Evolutionary conservation across 2,888 invertebrate genomes (phyloP), one percentile per base, ranked within the genome.

Genomic region (Lathronympha strigana): DNA sequence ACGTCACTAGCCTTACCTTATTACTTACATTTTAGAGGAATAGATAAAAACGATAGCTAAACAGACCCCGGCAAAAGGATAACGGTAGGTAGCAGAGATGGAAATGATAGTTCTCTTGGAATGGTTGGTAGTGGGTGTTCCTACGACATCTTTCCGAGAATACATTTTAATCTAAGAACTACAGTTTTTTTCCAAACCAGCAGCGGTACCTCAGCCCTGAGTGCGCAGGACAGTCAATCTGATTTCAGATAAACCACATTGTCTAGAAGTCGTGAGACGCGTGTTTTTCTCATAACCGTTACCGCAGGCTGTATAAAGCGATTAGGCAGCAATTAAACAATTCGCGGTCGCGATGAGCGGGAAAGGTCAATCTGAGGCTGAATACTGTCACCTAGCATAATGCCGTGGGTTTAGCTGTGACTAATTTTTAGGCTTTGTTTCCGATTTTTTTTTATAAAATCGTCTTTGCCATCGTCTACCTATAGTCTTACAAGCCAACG

Each of bases 171-270:
- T n/a, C 8, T 9, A 31, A 8, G 9, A 6, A 31, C 33, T 33
- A 33, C 33, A 11, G 33, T 33, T 33, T 33, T 13, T 28, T n/a
- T n/a, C n/a, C 5, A 28, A 28, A 33, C 5, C 33, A 1, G n/a
- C n/a, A 33, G 11, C 33, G 33, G 33, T 33, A 11, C 11, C 25
- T 31, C 38, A 55, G 25, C 19, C 57, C 57, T 45, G 57, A 31
- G 55, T 28, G 9, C 28, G 40, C 19, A 31, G 57, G 25, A 38
- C 54, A 51, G 15, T 40, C 28, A 43, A 31, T 19, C 17, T 31
- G 57, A 57, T 57, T 57, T 19, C 21, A 45, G 57, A 57, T 57
- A 57, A 57, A 45, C 57, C 57, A 57, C 57, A 57, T 57, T 57
- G 57, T 57, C 28, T 57, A 54, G 43, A 21, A 57, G 57, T 57